Evolutionary conservation across 92 coral and sea anemone species (phyloP).

Genomic region (Paragorgia papillata): DNA sequence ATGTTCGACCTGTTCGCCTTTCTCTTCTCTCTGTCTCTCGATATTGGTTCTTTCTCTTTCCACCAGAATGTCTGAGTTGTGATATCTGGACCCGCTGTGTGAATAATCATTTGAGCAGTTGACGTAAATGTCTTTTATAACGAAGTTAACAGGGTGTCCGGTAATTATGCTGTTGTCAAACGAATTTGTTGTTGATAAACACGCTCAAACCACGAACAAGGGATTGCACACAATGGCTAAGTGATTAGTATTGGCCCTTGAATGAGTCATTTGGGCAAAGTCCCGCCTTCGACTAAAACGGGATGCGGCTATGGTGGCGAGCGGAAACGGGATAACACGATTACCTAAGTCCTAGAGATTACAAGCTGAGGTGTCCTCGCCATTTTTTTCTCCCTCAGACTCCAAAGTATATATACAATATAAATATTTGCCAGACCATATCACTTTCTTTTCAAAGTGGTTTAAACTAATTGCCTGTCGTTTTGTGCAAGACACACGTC

Average conservation of each 20-base stretch:
- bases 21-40: conserved; percentile 33
- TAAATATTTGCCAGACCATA: not conserved
- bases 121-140: conserved; percentile 97
- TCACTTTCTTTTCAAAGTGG: conserved; percentile 17
- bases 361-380: too few species aligned
- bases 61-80: conserved; percentile 53
- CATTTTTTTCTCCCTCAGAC: too few species aligned
- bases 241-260: conserved; percentile 37
- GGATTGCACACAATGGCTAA: conserved; percentile 37
- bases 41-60: too few species aligned
- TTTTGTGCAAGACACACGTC: conserved; percentile 2
- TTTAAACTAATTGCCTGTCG: conserved; percentile 28
- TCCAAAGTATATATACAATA: too few species aligned
- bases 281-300: conserved; percentile 37
- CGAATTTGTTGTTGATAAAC: conserved; percentile 99
- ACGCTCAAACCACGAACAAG: conserved; percentile 91
- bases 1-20: not conserved
- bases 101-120: conserved; percentile 93
- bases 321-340: not conserved
- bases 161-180: conserved; percentile 99
- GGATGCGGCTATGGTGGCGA: not conserved
- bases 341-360: not conserved
- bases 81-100: conserved; percentile 80
- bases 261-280: conserved; percentile 35
- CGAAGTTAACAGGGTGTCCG: conserved; percentile 99